Evolutionary conservation across 2,888 invertebrate species (phyloP), one percentile per base, ranked within the genome.

Genomic region (Anagyrus pseudococci): DNA sequence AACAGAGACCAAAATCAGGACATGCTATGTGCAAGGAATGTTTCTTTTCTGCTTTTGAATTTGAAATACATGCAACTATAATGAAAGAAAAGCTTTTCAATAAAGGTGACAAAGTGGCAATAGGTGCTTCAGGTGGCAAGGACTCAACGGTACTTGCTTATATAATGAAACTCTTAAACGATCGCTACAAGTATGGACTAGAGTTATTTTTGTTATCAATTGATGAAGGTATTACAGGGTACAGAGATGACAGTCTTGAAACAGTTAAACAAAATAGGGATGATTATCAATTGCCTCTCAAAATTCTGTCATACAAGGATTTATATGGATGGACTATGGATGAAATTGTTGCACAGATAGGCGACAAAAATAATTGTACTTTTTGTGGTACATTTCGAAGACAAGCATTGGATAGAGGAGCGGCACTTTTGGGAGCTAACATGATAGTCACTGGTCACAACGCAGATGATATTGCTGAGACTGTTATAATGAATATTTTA

Each of bases 301-400:
- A 94, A 84, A 95, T 99, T 66, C 84, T 98, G 7, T 98, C 98
- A 0, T 99, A 99, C 77, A 92, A 97, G 83, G 96, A 98, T 72
- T 83, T 99, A 4, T 99, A 98, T 83, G 98, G 98, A 0, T 99
- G 99, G 99, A 98, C 98, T 3, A 98, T 98, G 97, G 99, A 99
- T 83, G 92, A 92, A 74, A 98, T 99, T 79, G 99, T 99, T 0
- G 86, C 86, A 46, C 89, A 91, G 86, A 85, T 89, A 69, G 91
- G 93, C 0, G 87, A 91, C 58, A 96, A 94, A 77, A 99, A 97
- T 81, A 99, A 99, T 82, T 99, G 99, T 70, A 96, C 96, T 7
- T 96, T 96, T 78, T 96, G 96, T 84, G 96, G 96, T 10, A 96
- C 96, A 7, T 98, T 99, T 79, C 84, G 98, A 60, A 86, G 98